Conservation (phyloP, 2,113 vertebrate species). For the Setophaga kirtlandii region DNA sequence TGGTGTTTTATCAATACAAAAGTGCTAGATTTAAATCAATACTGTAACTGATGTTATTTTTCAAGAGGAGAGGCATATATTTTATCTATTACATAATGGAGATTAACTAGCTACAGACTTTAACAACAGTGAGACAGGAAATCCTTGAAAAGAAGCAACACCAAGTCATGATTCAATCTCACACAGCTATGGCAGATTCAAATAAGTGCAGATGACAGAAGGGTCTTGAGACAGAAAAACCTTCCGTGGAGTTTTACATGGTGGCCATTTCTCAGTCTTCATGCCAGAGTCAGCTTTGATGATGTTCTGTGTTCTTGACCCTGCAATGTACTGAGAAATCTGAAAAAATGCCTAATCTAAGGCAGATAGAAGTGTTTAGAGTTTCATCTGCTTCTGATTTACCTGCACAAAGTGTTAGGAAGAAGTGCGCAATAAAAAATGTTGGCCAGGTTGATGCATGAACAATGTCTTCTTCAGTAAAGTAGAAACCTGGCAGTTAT, state of each 20-base stretch:
- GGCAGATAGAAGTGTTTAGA: not conserved
- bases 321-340: not conserved
- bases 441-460: not conserved
- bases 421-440: not conserved
- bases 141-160: not conserved
- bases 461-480: not conserved
- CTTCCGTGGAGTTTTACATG: not conserved
- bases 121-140: not conserved
- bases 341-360: not conserved
- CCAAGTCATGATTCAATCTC: not conserved
- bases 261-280: not conserved
- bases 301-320: not conserved
- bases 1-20: not conserved
- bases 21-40: slow-evolving; percentile 9
- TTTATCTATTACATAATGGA: not conserved
- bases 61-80: not conserved
- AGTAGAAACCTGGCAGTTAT: not conserved
- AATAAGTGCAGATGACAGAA: not conserved
- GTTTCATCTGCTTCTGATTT: not conserved
- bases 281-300: not conserved
- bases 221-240: not conserved
- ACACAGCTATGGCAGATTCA: not conserved
- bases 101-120: not conserved
- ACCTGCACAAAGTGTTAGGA: not conserved
- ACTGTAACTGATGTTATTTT: slow-evolving; percentile 10